Evolutionary conservation across 2,888 invertebrate genomes (phyloP), one percentile per base, ranked within the genome.

Genomic region (Lasioglossum marginatum): DNA sequence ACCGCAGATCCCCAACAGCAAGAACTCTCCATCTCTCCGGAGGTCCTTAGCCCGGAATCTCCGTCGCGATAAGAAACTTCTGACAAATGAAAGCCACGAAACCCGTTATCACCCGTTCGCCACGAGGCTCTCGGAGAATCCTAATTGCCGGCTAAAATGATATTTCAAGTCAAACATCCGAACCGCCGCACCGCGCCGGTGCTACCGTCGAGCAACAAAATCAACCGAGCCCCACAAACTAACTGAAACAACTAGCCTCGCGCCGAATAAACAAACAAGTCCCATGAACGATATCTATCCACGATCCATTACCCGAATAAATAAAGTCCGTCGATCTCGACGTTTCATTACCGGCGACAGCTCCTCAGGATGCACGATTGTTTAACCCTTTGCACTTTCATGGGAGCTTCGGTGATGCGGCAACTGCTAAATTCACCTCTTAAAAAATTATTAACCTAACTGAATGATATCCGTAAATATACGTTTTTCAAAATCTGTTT

Each of bases 61-160:
- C 43, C 40, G 66, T 45, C n/a, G 63, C 77, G 66, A 43, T 63
- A 66, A 34, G 77, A 43, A 66, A 27, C 66, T 43, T 77, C 40
- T 48, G 75, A 48, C 52, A 48, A 57, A 57, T 75, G 52, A 71
- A 77, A 77, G 66, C 60, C 63, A 82, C 48, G 66, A 71, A 52
- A 63, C n/a, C 60, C 45, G 63, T 63, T 63, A 63, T 63, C 63
- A 63, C 31, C 63, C 16, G 4, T 31, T 31, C 16, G 31, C 63
- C 63, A 31, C 63, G 63, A 63, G 31, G 31, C 31, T 57, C 63
- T 31, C 0, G 6, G 63, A 31, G 63, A 31, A 63, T 63, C 63
- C 63, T 63, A 63, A 63, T 63, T 63, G 63, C 63, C 27, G 16
- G 31, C 63, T 31, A 31, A 63, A 63, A 63, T 63, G 63, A 63